phyloP scores from a whole-genome alignment of 2,113 vertebrate species.

The Chiloscyllium plagiosum region DNA sequence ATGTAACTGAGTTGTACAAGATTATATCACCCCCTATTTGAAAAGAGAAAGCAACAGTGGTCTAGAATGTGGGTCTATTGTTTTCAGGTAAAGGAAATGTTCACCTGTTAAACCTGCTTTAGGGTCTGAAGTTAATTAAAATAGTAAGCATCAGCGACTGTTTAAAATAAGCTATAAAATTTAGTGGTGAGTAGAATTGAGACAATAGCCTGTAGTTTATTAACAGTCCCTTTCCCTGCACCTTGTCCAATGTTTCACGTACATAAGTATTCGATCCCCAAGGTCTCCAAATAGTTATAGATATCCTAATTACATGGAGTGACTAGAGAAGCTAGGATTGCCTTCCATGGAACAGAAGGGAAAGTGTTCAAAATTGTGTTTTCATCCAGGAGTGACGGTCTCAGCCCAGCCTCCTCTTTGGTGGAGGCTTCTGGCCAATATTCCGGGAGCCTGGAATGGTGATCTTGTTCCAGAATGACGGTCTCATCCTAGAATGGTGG shows the following conservation, averaged over 20 bases:
- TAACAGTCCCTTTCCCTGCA: neutral
- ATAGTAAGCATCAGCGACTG: neutral
- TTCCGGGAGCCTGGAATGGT: too few species aligned
- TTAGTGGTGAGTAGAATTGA: neutral
- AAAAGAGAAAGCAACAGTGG: neutral
- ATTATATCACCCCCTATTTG: neutral
- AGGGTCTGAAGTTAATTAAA: neutral
- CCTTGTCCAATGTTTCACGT: neutral
- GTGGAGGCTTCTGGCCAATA: too few species aligned
- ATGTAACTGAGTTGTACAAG: neutral
- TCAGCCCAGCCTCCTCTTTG: too few species aligned
- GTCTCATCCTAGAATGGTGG: too few species aligned
- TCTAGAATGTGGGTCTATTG: neutral
- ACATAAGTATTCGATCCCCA: neutral
- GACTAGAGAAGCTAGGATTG: neutral
- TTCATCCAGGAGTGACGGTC: too few species aligned
- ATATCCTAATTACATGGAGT: neutral
- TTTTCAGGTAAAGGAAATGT: neutral
- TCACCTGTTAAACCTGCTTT: neutral
- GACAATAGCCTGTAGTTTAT: neutral
- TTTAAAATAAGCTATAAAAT: neutral
- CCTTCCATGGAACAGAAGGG: neutral
- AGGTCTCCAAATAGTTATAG: neutral
- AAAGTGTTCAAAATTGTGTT: neutral
- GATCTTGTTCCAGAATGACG: too few species aligned